Evolutionary conservation across 2,113 vertebrate genomes (phyloP), one percentile per base, ranked within the genome.

Genomic region (Sylvietta virens): DNA sequence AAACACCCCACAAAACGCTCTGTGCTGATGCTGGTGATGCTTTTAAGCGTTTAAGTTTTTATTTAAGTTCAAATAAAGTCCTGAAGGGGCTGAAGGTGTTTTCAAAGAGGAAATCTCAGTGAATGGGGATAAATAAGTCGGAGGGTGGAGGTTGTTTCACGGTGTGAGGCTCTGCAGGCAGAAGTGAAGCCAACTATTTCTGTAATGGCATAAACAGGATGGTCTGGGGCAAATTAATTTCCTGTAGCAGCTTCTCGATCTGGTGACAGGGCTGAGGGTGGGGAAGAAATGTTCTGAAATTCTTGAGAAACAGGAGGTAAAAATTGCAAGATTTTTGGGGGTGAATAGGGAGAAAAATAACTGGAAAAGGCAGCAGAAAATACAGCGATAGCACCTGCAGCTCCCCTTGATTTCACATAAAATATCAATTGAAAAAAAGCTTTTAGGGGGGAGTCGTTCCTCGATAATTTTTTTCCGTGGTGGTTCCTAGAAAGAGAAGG

Each of bases 211-310:
- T 9, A 81, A 95, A 90, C 91, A 93, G 92, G 79, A 92, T 90
- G 87, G 81, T 76, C 84, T 91, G 18, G 71, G 85, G 86, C 67
- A 93, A 92, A 91, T 94, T 91, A 82, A 95, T 96, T 96, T 96
- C 96, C 95, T 92, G 90, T 45, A 15, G 71, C 12, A 10, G 76
- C 67, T 91, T 90, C 87, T 81, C 47, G 82, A 54, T 37, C 84
- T 81, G 71, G 81, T 78, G 84, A 70, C 69, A 40, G 77, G 57
- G 66, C 53, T 62, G 88, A 74, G 26, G 15, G 39, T 35, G 66
- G 82, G 57, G 73, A 22, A 80, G 72, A 88, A 71, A 50, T 6
- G 24, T 67, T 74, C 64, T 86, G 69, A 11, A 48, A 6, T 15
- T 83, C 35, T 78, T 56, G 37, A 78, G 28, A 60, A 56, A 23